Evolutionary conservation across 2,113 vertebrate species (phyloP).

Genomic region (Neodontobutis hainanensis): DNA sequence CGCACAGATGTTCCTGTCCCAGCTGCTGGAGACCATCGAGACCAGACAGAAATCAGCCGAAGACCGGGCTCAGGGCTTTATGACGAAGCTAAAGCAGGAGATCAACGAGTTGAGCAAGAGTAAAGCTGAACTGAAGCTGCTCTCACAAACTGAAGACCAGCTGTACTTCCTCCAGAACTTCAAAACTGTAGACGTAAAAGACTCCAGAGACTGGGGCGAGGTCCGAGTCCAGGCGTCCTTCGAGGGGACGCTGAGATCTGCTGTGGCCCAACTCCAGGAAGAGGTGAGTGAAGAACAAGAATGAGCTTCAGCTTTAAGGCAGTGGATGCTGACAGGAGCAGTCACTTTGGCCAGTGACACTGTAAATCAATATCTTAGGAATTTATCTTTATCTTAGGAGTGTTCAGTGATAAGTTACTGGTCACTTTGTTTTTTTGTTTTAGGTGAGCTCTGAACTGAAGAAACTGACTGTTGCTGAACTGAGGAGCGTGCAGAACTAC

Average conservation of each 20-base stretch:
- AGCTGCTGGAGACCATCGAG: neutral
- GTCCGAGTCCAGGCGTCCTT: conserved; percentile 1
- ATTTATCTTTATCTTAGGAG: no score
- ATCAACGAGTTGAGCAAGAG: conserved; percentile 13
- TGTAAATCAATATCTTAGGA: no score
- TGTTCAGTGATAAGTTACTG: no score
- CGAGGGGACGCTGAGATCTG: conserved; percentile 11
- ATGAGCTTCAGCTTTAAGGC: neutral
- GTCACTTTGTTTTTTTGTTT: neutral
- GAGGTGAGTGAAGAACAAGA: conserved; percentile 1
- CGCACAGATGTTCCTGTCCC: conserved; percentile 2
- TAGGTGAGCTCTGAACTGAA: conserved; percentile 1
- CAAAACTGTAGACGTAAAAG: neutral
- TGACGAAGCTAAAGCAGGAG: conserved; percentile 24
- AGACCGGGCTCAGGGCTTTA: conserved; percentile 22
- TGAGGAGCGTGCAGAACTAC: conserved; percentile 8
- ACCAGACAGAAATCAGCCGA: conserved; percentile 6
- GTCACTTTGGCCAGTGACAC: no score
- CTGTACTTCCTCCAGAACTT: conserved; percentile 5
- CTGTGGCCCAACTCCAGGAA: conserved; percentile 3
- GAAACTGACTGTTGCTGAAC: neutral
- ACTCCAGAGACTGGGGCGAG: neutral
- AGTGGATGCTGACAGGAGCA: no score
- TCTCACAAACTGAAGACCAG: conserved; percentile 7
- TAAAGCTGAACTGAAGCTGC: conserved; percentile 1